Conservation (phyloP, 2,113 vertebrate species). For the Gallinago media region DNA sequence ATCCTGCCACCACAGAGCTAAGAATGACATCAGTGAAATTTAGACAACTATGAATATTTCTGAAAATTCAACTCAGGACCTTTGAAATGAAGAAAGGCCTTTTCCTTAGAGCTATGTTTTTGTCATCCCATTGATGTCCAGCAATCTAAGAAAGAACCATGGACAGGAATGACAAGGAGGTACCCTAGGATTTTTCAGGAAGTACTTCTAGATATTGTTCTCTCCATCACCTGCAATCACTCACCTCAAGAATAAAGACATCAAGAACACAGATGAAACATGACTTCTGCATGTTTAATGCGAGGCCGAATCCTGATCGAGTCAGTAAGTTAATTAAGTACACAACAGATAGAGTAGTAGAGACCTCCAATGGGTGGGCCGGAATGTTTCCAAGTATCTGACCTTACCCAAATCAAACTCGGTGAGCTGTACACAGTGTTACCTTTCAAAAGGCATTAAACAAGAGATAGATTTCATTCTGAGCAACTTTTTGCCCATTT, state of each 20-base stretch:
- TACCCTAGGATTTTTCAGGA: background rate
- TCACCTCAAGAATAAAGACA: background rate
- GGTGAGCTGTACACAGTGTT: background rate
- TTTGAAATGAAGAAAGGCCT: background rate
- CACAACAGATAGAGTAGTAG: background rate
- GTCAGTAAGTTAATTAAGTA: background rate
- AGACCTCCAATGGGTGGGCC: background rate
- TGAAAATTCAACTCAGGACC: background rate
- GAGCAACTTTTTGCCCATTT: background rate
- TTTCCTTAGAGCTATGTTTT: background rate
- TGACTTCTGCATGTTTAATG: background rate
- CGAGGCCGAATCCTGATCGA: background rate
- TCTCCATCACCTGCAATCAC: background rate
- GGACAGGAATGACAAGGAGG: background rate
- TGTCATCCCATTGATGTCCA: background rate
- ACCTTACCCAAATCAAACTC: background rate
- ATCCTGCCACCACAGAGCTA: background rate
- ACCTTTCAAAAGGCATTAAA: background rate
- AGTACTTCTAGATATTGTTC: background rate
- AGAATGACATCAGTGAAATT: background rate
- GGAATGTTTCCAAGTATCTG: background rate
- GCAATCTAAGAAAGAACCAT: background rate
- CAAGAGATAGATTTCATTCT: background rate
- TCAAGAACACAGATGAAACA: background rate
- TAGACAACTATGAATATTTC: background rate